phyloP scores from a whole-genome alignment of 2,113 vertebrate species.

The Alexandromys fortis region DNA sequence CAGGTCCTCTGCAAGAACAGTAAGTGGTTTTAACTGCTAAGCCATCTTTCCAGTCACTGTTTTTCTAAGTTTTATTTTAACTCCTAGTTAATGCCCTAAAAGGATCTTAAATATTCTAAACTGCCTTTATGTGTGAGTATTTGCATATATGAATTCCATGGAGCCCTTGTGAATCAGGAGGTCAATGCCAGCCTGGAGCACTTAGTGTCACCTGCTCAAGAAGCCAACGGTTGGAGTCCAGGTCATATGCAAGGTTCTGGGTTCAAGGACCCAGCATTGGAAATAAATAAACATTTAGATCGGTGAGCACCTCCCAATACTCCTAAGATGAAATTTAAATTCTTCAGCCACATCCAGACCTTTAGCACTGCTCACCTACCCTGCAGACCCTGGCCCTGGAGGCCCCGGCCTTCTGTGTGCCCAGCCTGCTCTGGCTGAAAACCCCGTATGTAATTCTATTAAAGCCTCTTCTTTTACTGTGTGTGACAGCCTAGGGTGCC shows the following conservation, averaged over 20 bases:
- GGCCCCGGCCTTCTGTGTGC: not conserved
- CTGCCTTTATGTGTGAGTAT: not conserved
- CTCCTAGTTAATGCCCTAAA: not conserved
- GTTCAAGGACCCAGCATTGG: not conserved
- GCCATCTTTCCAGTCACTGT: not conserved
- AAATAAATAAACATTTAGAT: not conserved
- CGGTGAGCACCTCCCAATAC: no score
- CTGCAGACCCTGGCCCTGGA: not conserved
- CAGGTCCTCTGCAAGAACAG: not conserved
- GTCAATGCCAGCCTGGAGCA: not conserved
- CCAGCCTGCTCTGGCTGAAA: not conserved
- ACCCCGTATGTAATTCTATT: not conserved
- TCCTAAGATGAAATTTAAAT: not conserved
- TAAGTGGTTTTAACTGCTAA: not conserved
- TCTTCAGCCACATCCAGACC: rapidly evolving
- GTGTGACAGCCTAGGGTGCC: no score
- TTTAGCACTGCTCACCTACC: no score
- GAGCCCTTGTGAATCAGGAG: not conserved
- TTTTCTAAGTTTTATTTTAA: not conserved
- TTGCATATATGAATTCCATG: not conserved
- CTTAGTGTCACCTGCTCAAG: not conserved
- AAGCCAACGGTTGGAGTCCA: not conserved
- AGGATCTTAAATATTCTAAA: not conserved
- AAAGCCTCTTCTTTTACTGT: not conserved
- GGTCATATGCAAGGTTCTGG: not conserved